Base-by-base conservation (phyloP, 2,113 vertebrate genomes). In the Mesembrinibis cayennensis region DNA sequence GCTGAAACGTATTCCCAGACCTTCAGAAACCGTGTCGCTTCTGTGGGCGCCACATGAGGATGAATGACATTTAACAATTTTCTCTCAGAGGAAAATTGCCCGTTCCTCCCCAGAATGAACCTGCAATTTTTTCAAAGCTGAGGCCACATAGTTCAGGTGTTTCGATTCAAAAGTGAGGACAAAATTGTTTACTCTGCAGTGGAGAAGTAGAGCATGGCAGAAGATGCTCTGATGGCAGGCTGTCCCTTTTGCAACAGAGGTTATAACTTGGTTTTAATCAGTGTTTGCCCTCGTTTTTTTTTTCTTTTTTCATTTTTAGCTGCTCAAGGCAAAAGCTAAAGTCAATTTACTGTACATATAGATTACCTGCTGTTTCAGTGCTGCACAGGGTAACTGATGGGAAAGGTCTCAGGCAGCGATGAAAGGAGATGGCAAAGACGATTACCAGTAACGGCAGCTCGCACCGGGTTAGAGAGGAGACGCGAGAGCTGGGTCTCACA, bases 241-340 rank as follows among this genome's bases (percentile, higher is more conserved):
- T 82, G 84, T 38, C 58, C 89, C 89, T 87, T 90, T 25, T 62
- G 76, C 72, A 63, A 47, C 76, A 94, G 91, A 82, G 95, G 95
- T 93, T 63, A 87, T 50, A 62, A 81, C 47, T 69, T 67, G 76
- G 59, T 96, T 97, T 93, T 88, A 85, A 95, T 94, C 94, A 94
- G 55, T 30, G 30, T 86, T 76, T 90, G 47, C 79, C 71, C 74
- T 91, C 84, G n/a, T 42, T 42, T 42, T 42, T 42, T 42, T 94
- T 77, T 67, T 42, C 78, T 90, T 58, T 66, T 49, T 95, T 95
- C 91, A 82, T 86, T 74, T 78, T 65, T 38, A 87, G 82, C 61
- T 71, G 91, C 93, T 96, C 69, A 65, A 89, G 85, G 91, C 80
- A 58, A 82, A 82, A 85, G 85, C 65, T 63, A 22, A 77, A 90